These are phyloP conservation scores for Takifugu ocellatus DNA, from an alignment of 2,797 vertebrate genomes.

Conservation along the genomic window DNA sequence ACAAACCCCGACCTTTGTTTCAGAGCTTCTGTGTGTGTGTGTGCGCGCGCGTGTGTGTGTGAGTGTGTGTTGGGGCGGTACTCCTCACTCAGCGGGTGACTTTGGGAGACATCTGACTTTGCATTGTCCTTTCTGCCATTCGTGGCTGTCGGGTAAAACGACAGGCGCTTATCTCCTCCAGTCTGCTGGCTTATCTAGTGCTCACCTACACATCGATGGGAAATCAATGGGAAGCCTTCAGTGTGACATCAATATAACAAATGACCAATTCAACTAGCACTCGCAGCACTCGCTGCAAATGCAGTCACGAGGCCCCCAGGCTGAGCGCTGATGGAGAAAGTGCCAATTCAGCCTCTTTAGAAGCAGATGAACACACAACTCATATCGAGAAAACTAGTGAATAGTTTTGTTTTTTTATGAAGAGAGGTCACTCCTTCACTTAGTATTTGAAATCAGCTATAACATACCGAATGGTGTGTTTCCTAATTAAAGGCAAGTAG, in stretches of 20 bases:
- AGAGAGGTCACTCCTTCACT: not conserved
- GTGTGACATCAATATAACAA: constrained; percentile 64
- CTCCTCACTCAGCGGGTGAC: constrained; percentile 34
- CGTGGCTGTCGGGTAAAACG: constrained; percentile 51
- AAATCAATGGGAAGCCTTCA: constrained; percentile 72
- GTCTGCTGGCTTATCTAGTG: constrained; percentile 69
- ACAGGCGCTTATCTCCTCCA: constrained; percentile 65
- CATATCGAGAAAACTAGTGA: not conserved
- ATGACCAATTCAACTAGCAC: constrained; percentile 62
- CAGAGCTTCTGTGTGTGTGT: constrained; percentile 9
- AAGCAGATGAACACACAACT: too few species aligned
- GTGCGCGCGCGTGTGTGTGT: not conserved
- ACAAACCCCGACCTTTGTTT: constrained; percentile 25
- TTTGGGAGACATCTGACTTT: constrained; percentile 68
- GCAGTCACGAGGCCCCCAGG: not conserved
- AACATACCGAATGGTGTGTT: not conserved
- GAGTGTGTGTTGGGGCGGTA: not conserved
- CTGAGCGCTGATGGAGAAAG: not conserved
- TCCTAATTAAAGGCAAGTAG: constrained; percentile 7
- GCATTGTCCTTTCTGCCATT: constrained; percentile 53
- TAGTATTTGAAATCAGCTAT: not conserved
- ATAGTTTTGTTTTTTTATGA: not conserved
- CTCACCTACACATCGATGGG: constrained; percentile 70
- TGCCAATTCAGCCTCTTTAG: too few species aligned
- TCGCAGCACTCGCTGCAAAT: constrained; percentile 18